Evolutionary conservation across 92 coral and sea anemone species (phyloP).

Genomic region (Actinostola sp.): DNA sequence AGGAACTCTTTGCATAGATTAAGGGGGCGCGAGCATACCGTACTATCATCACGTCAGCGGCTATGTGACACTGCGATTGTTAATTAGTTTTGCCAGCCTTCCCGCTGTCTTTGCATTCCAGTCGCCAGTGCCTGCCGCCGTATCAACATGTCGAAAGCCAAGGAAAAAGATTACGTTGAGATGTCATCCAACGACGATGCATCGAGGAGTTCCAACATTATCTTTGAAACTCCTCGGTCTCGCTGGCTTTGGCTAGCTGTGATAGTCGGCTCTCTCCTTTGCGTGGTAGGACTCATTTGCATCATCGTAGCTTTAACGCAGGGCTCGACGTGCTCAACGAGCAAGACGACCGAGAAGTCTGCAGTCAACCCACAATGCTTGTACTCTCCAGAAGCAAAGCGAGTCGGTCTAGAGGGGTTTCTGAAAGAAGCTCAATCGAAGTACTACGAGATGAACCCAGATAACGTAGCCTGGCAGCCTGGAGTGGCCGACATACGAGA

Average conservation of each 20-base stretch:
- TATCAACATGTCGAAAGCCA: not conserved
- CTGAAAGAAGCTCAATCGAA: slow-evolving; percentile 57
- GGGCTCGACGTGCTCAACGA: not conserved
- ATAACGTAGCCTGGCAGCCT: slow-evolving; percentile 71
- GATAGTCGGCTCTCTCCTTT: slow-evolving; percentile 1
- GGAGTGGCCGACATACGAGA: slow-evolving; percentile 29
- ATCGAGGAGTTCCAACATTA: not conserved
- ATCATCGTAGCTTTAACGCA: slow-evolving; percentile 6
- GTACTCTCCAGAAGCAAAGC: slow-evolving; percentile 73
- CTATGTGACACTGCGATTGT: no score
- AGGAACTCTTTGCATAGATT: no score
- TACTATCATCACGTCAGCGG: no score
- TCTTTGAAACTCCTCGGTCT: not conserved
- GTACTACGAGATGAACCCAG: slow-evolving; percentile 57
- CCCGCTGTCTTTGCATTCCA: not conserved
- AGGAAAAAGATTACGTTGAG: not conserved
- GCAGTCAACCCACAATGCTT: slow-evolving; percentile 24
- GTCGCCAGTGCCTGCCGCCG: not conserved
- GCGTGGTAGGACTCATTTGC: slow-evolving; percentile 26
- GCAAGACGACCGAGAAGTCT: slow-evolving; percentile 2
- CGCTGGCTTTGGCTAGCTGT: slow-evolving; percentile 35
- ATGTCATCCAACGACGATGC: not conserved
- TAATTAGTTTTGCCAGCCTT: not conserved
- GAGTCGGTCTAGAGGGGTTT: slow-evolving; percentile 71
- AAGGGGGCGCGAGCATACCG: no score